Evolutionary conservation across 2,888 invertebrate species (phyloP).

Genomic region (Ganaspis brasiliensis): DNA sequence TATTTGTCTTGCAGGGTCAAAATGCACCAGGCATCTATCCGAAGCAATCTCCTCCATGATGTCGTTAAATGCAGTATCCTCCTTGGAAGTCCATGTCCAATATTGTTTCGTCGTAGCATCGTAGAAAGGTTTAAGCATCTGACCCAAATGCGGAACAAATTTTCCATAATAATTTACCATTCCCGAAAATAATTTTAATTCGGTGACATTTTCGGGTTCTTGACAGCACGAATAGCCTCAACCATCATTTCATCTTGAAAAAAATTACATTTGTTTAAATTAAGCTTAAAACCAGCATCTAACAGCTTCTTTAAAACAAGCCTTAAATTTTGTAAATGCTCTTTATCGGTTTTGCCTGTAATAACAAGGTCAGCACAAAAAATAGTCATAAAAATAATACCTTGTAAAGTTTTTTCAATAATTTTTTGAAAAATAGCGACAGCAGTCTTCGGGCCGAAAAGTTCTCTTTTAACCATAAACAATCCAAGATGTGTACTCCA

Average conservation of each 20-base stretch:
- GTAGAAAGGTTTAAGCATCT: not conserved
- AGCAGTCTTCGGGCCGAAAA: slow-evolving; percentile 29
- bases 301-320: not conserved
- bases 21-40: slow-evolving; percentile 51
- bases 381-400: not conserved
- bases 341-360: slow-evolving; percentile 18
- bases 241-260: slow-evolving; percentile 66
- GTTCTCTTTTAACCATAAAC: slow-evolving; percentile 36
- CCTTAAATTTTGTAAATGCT: not conserved
- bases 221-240: slow-evolving; percentile 50
- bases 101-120: slow-evolving; percentile 33
- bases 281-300: slow-evolving; percentile 15
- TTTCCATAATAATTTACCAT: slow-evolving; percentile 54
- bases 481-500: slow-evolving; percentile 47
- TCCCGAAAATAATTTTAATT: slow-evolving; percentile 53
- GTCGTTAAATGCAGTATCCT: not conserved
- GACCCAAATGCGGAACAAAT: slow-evolving; percentile 47
- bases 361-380: slow-evolving; percentile 41
- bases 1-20: slow-evolving; percentile 50
- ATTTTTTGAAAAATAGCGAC: slow-evolving; percentile 32
- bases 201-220: slow-evolving; percentile 43
- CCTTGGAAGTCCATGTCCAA: slow-evolving; percentile 31
- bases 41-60: slow-evolving; percentile 38
- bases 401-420: slow-evolving; percentile 39
- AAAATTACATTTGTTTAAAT: slow-evolving; percentile 56